Base-by-base conservation (phyloP, 2,797 vertebrate genomes). In the Oreortyx pictus region DNA sequence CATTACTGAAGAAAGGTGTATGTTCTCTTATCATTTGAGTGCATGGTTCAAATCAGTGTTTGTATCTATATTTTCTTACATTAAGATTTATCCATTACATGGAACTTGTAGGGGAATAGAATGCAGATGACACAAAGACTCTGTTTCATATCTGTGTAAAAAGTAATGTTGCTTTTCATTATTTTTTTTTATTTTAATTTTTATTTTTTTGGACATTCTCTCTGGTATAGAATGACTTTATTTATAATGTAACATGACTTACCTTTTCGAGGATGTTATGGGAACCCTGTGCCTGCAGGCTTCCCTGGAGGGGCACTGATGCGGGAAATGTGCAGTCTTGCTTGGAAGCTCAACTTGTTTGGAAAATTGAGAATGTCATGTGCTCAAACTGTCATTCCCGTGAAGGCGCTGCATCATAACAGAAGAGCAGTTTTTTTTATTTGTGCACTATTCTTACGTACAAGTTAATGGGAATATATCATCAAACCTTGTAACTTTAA, bases 101-200 rank as follows among this genome's bases (percentile, higher is more conserved):
- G 17, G 76, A 89, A 31, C 37, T 12, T 71, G 11, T 19, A 59
- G 44, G 60, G 75, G 87, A 85, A 91, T 19, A 57, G n/a, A 82
- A 44, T 27, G 19, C 0, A 0, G 47, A 25, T 76, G 14, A 61
- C 47, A 75, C 33, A 67, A 71, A 75, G 33, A 72, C 46, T 46
- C 46, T 50, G 14, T 44, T 72, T 56, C 37, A 8, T 72, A 57
- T 31, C 0, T 0, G 9, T 56, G 75, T 66, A 10, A 67, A 59
- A 75, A 62, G 2, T 19, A 33, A 22, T 80, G 12, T 65, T 89
- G 18, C 76, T 85, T 67, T 24, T 3, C 27, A 77, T 67, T n/a
- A 7, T 24, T 49, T 11, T 47, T 47, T 23, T 23, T 47, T 46
- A 4, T 22, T 46, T 46, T n/a, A n/a, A 11, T 2, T 47, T 43